phyloP scores from a whole-genome alignment of 2,113 vertebrate species.

The Gnathochromis pfefferi region DNA sequence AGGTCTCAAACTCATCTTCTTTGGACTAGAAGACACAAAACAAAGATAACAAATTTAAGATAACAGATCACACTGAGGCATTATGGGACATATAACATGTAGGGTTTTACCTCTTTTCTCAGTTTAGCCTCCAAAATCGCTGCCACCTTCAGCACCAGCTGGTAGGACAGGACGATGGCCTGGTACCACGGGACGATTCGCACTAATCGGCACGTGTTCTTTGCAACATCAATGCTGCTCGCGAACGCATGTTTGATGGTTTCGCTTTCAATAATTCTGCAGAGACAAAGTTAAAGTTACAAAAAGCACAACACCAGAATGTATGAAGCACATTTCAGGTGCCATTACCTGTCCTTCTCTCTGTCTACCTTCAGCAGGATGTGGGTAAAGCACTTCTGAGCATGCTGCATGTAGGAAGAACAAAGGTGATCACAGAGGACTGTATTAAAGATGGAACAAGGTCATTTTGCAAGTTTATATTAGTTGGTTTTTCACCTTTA shows the following conservation, averaged over 20 bases:
- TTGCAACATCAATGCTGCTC: conserved; percentile 14
- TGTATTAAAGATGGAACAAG: background rate
- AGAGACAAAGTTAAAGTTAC: background rate
- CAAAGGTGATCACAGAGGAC: background rate
- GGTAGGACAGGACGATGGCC: conserved; percentile 39
- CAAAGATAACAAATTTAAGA: background rate
- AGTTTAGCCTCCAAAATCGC: conserved; percentile 18
- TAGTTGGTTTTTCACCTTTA: conserved; percentile 22
- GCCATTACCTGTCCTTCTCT: conserved; percentile 46
- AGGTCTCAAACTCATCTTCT: background rate
- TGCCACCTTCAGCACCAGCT: conserved; percentile 50
- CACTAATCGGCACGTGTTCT: background rate
- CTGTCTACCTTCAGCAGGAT: conserved; percentile 30
- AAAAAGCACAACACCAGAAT: background rate
- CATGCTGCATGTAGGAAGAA: conserved; percentile 12
- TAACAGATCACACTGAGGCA: background rate
- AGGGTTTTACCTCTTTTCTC: conserved; percentile 30
- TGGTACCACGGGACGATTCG: background rate
- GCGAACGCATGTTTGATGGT: background rate
- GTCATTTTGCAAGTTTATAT: background rate
- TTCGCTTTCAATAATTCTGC: conserved; percentile 27
- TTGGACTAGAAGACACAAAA: background rate
- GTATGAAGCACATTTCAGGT: background rate
- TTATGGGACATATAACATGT: rapidly evolving
- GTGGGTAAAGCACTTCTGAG: background rate